Base-by-base conservation (phyloP, 2,888 invertebrate genomes). In the Aleiodes alternator region DNA sequence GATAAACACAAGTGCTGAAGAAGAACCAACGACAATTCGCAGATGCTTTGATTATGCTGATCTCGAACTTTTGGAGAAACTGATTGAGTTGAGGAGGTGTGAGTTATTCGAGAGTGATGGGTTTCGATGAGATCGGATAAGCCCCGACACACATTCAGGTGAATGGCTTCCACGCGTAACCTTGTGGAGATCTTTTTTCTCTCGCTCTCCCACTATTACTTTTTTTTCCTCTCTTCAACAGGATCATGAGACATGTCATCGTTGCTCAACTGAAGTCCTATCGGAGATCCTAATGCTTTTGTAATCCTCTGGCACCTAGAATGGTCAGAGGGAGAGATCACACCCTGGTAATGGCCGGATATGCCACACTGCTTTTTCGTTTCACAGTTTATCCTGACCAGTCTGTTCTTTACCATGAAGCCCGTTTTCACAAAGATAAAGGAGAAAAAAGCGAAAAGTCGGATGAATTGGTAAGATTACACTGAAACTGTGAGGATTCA, bases 271-370 rank as follows among this genome's bases (percentile, higher is more conserved):
- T 51, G 68, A 68, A 68, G 68, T 68, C 68, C 51, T 68, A 68
- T 51, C 50, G 51, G 61, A 56, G 66, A 72, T 70, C 55, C 75
- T 76, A 76, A 79, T 79, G 72, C 79, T 55, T 72, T 53, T 73
- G 78, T 79, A 79, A 79, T 78, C 79, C 79, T 76, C 57, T 53
- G 43, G 64, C 68, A 74, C 70, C 69, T 61, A 55, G 72, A 50
- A 48, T 59, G 72, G 31, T 29, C 51, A n/a, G 48, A 57, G 55
- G n/a, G 50, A 23, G 69, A 56, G 51, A 9, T 31, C 34, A 70
- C 34, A 38, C 68, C 68, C 31, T 68, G 51, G 69, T 55, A 56
- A 73, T 59, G 51, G 61, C 69, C 53, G 61, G 51, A 74, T 74
- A 50, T 69, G 51, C 59, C 61, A 69, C 57, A 16, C 38, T 43